These are phyloP conservation scores for Latheticus oryzae DNA, from an alignment of 2,888 invertebrate genomes.

Conservation along the genomic window DNA sequence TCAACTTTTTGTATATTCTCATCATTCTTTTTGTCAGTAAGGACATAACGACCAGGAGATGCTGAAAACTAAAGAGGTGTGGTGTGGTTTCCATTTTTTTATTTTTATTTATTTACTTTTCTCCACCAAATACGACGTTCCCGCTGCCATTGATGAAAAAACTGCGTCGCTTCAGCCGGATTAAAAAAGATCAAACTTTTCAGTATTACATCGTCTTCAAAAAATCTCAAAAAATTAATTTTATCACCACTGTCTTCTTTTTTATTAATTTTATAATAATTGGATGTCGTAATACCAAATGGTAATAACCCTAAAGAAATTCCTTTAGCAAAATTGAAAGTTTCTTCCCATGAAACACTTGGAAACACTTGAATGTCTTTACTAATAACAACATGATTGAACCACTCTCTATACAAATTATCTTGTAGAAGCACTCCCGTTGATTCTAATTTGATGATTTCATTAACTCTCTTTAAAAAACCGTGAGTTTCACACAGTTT, in stretches of 20 bases:
- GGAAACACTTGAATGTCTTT: slow-evolving; percentile 67
- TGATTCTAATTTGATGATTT: slow-evolving; percentile 61
- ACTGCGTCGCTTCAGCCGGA: slow-evolving; percentile 69
- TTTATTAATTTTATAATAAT: not conserved
- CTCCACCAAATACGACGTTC: slow-evolving; percentile 89
- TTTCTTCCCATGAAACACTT: slow-evolving; percentile 55
- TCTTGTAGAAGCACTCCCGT: slow-evolving; percentile 68
- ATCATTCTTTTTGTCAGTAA: slow-evolving; percentile 71
- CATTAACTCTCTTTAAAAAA: slow-evolving; percentile 47
- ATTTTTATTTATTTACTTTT: slow-evolving; percentile 66
- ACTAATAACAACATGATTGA: slow-evolving; percentile 65
- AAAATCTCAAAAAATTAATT: slow-evolving; percentile 48
- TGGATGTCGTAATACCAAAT: slow-evolving; percentile 66
- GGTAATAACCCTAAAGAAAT: slow-evolving; percentile 62
- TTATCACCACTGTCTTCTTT: slow-evolving; percentile 23
- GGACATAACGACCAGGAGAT: slow-evolving; percentile 76
- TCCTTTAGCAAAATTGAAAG: slow-evolving; percentile 60
- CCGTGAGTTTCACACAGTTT: slow-evolving; percentile 53
- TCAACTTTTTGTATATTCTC: slow-evolving; percentile 68
- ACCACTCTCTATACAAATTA: slow-evolving; percentile 71
- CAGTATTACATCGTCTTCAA: slow-evolving; percentile 48
- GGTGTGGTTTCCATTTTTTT: too few species aligned
- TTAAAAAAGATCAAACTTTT: slow-evolving; percentile 66
- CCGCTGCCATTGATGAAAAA: slow-evolving; percentile 80
- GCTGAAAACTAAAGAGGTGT: slow-evolving; percentile 72